phyloP scores from a whole-genome alignment of 2,888 invertebrate species.

The Pterostichus niger region DNA sequence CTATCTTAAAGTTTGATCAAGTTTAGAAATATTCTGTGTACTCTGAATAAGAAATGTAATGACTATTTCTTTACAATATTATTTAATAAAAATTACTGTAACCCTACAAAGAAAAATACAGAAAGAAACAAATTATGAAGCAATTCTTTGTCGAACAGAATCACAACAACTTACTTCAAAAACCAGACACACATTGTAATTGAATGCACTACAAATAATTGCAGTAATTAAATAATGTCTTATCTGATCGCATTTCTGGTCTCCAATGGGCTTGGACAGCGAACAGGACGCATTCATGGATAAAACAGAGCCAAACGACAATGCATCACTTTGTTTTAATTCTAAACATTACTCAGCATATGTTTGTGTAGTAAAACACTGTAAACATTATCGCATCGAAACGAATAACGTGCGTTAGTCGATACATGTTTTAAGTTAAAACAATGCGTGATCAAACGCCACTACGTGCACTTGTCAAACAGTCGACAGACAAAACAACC shows the following conservation, averaged over 20 bases:
- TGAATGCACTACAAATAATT: constrained; percentile 58
- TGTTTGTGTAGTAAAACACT: constrained; percentile 38
- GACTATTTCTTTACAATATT: no score
- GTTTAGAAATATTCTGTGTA: no score
- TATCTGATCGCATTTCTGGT: constrained; percentile 57
- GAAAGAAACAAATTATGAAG: constrained; percentile 1
- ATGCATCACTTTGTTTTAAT: constrained; percentile 28
- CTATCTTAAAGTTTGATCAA: no score
- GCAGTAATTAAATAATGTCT: constrained; percentile 62
- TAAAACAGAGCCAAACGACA: constrained; percentile 18
- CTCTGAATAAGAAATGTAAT: no score
- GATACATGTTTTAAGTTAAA: constrained; percentile 61
- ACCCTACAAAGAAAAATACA: background rate
- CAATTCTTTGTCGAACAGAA: constrained; percentile 15
- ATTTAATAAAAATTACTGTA: no score
- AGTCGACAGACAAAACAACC: constrained; percentile 52
- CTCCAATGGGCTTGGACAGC: constrained; percentile 1
- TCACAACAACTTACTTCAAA: background rate
- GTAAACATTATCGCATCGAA: constrained; percentile 58
- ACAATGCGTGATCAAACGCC: constrained; percentile 64
- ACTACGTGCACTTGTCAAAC: constrained; percentile 64
- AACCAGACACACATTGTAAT: constrained; percentile 44
- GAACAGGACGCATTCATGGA: constrained; percentile 13
- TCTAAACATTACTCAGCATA: constrained; percentile 31
- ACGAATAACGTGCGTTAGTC: constrained; percentile 20